Evolutionary conservation across 2,888 invertebrate species (phyloP).

Genomic region (Pyrgus malvae): DNA sequence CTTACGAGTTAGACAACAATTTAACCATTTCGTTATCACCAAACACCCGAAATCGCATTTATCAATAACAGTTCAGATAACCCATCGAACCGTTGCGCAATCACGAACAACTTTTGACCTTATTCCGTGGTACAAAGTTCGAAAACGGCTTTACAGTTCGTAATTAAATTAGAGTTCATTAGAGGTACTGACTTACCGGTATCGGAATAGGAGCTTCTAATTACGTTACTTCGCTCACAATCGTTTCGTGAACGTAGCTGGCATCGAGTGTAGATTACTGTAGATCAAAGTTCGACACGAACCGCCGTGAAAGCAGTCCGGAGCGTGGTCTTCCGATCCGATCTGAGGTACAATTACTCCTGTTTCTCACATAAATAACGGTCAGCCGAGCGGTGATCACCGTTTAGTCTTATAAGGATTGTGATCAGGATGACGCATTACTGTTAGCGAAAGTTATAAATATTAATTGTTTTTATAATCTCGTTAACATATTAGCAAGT

Average conservation of each 20-base stretch:
- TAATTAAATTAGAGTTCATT: conserved; percentile 19
- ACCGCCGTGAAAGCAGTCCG: conserved; percentile 1
- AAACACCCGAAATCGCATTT: conserved; percentile 5
- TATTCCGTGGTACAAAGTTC: neutral
- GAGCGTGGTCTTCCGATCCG: neutral
- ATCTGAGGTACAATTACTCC: conserved; percentile 3
- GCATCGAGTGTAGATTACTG: conserved; percentile 3
- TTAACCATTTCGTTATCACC: neutral
- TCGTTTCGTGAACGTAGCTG: conserved; percentile 3
- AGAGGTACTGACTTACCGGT: conserved; percentile 6
- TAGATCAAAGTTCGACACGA: conserved; percentile 21
- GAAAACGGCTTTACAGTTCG: neutral
- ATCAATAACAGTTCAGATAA: conserved; percentile 11
- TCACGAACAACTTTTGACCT: conserved; percentile 7
- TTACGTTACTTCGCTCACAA: conserved; percentile 15
- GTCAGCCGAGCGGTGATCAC: too few relatives aligned
- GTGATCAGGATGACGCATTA: neutral
- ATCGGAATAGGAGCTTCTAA: conserved; percentile 14
- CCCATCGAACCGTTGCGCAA: neutral
- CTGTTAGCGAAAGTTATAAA: too few relatives aligned
- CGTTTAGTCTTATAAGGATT: too few relatives aligned
- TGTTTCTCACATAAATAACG: conserved; percentile 16
- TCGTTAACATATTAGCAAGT: too few relatives aligned
- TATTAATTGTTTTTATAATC: too few relatives aligned
- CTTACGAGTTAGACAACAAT: neutral